phyloP scores from a whole-genome alignment of 1,140 invertebrate genomes.

The Anoplolepis gracilipes region DNA sequence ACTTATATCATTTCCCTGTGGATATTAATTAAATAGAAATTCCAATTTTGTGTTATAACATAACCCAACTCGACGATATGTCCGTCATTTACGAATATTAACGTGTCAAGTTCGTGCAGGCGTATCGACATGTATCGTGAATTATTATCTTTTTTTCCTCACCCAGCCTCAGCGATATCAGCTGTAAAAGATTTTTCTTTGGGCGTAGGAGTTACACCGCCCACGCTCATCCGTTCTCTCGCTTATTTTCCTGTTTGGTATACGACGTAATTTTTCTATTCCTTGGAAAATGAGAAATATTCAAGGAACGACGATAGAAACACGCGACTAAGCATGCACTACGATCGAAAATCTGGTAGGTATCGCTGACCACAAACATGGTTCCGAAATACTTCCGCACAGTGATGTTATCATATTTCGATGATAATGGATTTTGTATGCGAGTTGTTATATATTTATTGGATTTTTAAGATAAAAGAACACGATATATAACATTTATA shows the following conservation, averaged over 20 bases:
- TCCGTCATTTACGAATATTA: slow-evolving; percentile 37
- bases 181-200: slow-evolving; percentile 45
- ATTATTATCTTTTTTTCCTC: slow-evolving; percentile 38
- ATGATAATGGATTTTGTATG: neutral
- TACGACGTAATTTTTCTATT: slow-evolving; percentile 7
- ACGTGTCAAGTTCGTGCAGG: neutral
- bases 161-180: neutral
- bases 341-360: slow-evolving; percentile 17
- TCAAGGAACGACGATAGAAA: neutral
- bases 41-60: neutral
- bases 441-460: slow-evolving; percentile 13
- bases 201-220: slow-evolving; percentile 10
- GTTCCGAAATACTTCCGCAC: slow-evolving; percentile 17
- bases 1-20: neutral
- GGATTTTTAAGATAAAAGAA: slow-evolving; percentile 6
- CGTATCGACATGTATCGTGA: slow-evolving; percentile 19
- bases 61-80: neutral
- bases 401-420: neutral
- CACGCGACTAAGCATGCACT: neutral
- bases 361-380: slow-evolving; percentile 34
- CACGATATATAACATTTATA: slow-evolving; percentile 10
- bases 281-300: slow-evolving; percentile 44
- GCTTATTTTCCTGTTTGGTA: slow-evolving; percentile 24
- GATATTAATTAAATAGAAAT: slow-evolving; percentile 27
- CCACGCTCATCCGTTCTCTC: neutral